Evolutionary conservation across 2,797 vertebrate species (phyloP), one percentile per base, ranked within the genome.

Genomic region (Antrozous pallidus): DNA sequence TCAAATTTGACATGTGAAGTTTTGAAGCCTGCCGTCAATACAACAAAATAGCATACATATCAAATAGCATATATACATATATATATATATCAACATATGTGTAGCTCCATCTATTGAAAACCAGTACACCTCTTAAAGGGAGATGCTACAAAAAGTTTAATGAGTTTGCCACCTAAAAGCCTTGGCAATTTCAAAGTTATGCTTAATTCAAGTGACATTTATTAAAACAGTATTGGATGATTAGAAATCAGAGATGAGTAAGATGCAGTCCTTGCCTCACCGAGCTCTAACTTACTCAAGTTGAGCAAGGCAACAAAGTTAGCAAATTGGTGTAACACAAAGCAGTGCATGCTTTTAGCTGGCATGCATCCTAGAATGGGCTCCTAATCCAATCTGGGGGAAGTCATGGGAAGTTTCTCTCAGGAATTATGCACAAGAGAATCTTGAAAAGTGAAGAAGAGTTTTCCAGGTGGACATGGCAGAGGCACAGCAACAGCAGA

Each of bases 161-260:
- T 86, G 45, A n/a, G 51, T 74, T 93, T 92, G 51, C 40, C 69
- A 90, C n/a, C 82, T 90, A 75, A 82, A 95, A 94, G 20, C 49
- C 61, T 89, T 26, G 38, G 45, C 8, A 80, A n/a, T 82, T 89
- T 90, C 71, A 86, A 90, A 90, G 36, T 51, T 47, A 79, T 45
- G 8, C 74, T 90, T 85, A 85, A 92, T 88, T 74, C 73, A 67
- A 26, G 31, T 88, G 45, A 47, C 47, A 86, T 93, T 86, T 88
- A 75, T 56, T 45, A 92, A 94, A 80, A 67, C 9, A 87, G 75
- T 22, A 61, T 16, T 40, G 20, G 38, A 31, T 87, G 31, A 90
- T 1, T 84, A 16, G 36, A 91, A 90, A 82, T 61, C 81, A 42
- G 24, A 85, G 28, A 84, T 17, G 71, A 93, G 31, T 61, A 73